These are phyloP conservation scores for Agriopis leucophaearia DNA, from an alignment of 2,888 invertebrate species.

Conservation along the genomic window DNA sequence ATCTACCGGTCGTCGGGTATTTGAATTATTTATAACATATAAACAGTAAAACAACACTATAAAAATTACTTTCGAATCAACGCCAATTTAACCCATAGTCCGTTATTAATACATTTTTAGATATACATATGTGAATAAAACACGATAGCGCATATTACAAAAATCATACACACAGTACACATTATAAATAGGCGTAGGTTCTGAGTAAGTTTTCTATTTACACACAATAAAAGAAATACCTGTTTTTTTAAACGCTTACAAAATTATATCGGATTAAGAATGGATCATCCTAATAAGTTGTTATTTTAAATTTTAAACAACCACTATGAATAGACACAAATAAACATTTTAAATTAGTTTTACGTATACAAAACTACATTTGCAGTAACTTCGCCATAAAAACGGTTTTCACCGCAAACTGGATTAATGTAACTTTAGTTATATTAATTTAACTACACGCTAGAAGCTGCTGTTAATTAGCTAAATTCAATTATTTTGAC, in stretches of 20 bases:
- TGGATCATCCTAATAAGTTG: too few species aligned
- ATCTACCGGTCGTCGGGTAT: too few species aligned
- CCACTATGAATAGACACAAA: neutral
- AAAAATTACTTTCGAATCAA: too few species aligned
- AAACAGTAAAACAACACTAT: too few species aligned
- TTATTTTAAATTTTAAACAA: neutral
- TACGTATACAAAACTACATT: conserved; percentile 3
- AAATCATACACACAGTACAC: neutral
- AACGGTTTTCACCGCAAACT: conserved; percentile 1
- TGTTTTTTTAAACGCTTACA: neutral
- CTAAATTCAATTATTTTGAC: conserved; percentile 9
- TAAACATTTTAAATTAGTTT: neutral
- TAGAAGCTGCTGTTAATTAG: conserved; percentile 30
- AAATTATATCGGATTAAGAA: too few species aligned
- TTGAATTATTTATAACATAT: too few species aligned
- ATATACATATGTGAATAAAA: neutral
- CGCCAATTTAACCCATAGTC: too few species aligned
- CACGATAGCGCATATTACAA: conserved; percentile 14
- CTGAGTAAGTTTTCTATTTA: neutral
- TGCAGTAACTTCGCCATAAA: neutral
- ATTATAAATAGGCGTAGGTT: too few species aligned
- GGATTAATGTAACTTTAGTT: conserved; percentile 12
- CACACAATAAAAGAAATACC: neutral
- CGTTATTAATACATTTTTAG: too few species aligned
- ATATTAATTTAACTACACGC: conserved; percentile 23